A percentile compares a stretch with the other conserved stretches of the same genome.
Evolutionary conservation across 2,113 vertebrate species (phyloP).

Genomic region (Myotis lucifugus): DNA sequence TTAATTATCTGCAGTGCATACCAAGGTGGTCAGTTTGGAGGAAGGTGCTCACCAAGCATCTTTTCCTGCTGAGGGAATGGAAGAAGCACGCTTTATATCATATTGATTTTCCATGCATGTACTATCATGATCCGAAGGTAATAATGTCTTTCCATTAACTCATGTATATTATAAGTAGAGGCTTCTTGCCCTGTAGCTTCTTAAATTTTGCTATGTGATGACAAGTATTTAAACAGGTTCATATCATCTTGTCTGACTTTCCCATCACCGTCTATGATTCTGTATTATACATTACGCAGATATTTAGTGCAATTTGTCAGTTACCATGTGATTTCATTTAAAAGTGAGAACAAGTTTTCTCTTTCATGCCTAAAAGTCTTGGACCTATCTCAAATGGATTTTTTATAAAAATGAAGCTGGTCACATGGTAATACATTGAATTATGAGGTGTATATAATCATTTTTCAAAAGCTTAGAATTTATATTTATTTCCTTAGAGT

Average conservation of each 20-base stretch:
- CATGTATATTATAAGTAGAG: neutral
- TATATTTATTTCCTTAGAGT: neutral
- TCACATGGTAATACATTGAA: neutral
- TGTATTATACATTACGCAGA: neutral
- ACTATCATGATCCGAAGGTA: constrained; percentile 34
- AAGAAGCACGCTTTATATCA: neutral
- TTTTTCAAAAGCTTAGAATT: constrained; percentile 5
- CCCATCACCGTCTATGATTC: neutral
- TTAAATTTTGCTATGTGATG: neutral
- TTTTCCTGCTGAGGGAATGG: constrained; percentile 19
- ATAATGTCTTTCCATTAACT: constrained; percentile 38
- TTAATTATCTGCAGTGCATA: neutral
- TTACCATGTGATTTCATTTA: constrained; percentile 44
- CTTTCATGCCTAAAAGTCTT: neutral
- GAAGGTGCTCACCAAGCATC: neutral
- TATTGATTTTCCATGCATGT: constrained; percentile 40
- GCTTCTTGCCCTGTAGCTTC: neutral
- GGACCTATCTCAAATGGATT: neutral
- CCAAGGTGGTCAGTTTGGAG: neutral
- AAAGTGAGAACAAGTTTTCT: neutral
- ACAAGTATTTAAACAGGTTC: constrained; percentile 27
- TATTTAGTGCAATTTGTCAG: neutral
- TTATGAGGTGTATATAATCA: neutral
- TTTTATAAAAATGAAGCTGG: neutral
- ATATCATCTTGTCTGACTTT: neutral